phyloP scores from a whole-genome alignment of 2,797 vertebrate species.

The Falco columbarius region DNA sequence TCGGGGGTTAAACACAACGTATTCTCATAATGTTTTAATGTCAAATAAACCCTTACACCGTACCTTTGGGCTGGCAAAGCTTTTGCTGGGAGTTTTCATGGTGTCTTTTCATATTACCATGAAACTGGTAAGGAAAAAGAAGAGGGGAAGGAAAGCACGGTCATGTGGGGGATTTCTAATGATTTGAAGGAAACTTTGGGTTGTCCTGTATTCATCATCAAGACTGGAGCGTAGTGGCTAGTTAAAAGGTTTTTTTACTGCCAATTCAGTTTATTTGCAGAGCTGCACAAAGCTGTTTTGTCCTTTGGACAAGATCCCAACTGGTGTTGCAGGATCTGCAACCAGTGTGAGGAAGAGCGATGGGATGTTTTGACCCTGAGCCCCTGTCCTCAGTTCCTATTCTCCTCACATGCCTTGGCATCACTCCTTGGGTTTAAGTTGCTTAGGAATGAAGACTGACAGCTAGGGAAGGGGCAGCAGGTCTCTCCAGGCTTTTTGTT shows the following conservation, averaged over 20 bases:
- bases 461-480: neutral
- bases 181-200: neutral
- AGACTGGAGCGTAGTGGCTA: neutral
- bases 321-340: neutral
- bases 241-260: neutral
- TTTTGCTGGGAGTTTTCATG: neutral
- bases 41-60: neutral
- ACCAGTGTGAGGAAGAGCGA: neutral
- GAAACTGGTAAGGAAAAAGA: neutral
- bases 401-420: neutral
- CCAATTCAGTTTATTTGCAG: neutral
- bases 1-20: neutral
- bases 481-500: neutral
- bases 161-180: neutral
- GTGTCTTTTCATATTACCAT: neutral
- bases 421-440: neutral
- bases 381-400: neutral
- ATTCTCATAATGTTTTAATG: neutral
- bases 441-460: neutral
- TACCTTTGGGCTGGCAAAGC: neutral
- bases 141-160: neutral
- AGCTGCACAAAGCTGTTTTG: neutral
- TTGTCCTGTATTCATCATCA: neutral
- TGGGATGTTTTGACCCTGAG: neutral
- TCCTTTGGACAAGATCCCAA: slow-evolving; percentile 40